Percentiles rank a stretch among this genome's conserved stretches.
phyloP scores from a whole-genome alignment of 2,797 vertebrate genomes.

The Esox masquinongy region DNA sequence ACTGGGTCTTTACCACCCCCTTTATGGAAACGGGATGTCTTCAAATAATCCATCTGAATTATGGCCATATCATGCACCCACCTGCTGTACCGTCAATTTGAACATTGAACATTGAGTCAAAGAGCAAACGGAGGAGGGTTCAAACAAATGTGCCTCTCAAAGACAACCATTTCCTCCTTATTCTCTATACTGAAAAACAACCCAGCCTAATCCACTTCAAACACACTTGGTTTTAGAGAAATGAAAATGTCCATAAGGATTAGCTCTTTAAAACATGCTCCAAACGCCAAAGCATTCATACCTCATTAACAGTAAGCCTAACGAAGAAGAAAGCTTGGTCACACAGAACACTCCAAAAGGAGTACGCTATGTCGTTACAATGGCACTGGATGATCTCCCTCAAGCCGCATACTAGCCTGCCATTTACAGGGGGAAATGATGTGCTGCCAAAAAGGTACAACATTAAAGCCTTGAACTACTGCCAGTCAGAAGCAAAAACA shows the following conservation, averaged over 20 bases:
- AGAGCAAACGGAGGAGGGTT: not conserved
- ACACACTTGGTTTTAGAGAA: slow-evolving; percentile 7
- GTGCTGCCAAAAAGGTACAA: not conserved
- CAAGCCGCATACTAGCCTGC: not conserved
- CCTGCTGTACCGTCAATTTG: not conserved
- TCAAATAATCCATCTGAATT: not conserved
- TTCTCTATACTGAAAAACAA: not conserved
- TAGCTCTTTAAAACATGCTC: slow-evolving; percentile 7
- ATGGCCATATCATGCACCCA: not conserved
- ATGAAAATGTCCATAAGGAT: slow-evolving; percentile 5
- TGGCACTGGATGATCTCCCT: not conserved
- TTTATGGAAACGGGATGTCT: not conserved
- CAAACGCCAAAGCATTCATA: not conserved
- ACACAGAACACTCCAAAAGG: not conserved
- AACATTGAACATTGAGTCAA: not conserved
- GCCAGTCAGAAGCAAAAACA: not conserved
- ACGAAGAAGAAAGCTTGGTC: not conserved
- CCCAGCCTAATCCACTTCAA: slow-evolving; percentile 1
- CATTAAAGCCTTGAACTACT: not conserved
- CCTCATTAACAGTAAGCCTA: not conserved
- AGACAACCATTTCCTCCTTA: not conserved
- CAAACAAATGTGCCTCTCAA: not conserved
- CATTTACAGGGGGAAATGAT: not conserved
- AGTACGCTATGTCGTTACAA: not conserved
- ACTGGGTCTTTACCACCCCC: not conserved